A percentile compares a stretch with the other conserved stretches of the same genome.
phyloP scores from a whole-genome alignment of 2,888 invertebrate genomes.

The Deilephila porcellus region DNA sequence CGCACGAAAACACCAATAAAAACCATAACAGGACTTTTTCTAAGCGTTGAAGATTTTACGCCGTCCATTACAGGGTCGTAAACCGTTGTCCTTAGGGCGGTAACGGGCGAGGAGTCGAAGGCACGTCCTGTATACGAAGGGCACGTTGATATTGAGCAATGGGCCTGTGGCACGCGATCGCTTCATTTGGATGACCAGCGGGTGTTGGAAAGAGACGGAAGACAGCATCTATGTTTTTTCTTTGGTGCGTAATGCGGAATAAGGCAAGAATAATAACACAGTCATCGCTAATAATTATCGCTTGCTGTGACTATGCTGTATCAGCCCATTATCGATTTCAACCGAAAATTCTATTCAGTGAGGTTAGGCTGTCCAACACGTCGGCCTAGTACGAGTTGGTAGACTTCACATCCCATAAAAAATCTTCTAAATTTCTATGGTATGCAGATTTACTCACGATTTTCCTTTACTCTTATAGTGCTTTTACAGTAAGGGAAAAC shows the following conservation, averaged over 20 bases:
- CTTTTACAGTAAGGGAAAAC: too few species aligned
- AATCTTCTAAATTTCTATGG: too few species aligned
- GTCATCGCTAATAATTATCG: too few species aligned
- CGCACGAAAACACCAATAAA: neutral
- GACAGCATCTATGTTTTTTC: slow-evolving; percentile 21
- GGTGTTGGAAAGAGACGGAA: slow-evolving; percentile 43
- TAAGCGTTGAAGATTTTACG: slow-evolving; percentile 11
- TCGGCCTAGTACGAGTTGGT: too few species aligned
- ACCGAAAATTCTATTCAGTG: too few species aligned
- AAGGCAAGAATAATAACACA: neutral
- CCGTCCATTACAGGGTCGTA: neutral
- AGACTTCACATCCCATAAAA: too few species aligned
- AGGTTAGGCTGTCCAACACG: too few species aligned
- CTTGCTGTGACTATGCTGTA: too few species aligned
- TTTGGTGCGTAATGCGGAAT: neutral
- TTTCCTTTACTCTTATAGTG: too few species aligned
- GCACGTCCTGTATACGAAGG: slow-evolving; percentile 55
- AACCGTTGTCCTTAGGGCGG: slow-evolving; percentile 1
- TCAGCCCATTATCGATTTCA: too few species aligned
- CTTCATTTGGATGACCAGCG: slow-evolving; percentile 74
- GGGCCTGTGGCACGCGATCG: slow-evolving; percentile 73
- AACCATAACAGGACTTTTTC: neutral
- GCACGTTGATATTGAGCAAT: slow-evolving; percentile 70
- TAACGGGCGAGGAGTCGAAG: neutral
- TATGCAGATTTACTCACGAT: too few species aligned